phyloP scores from a whole-genome alignment of 2,113 vertebrate genomes.

The Dasyornis broadbenti region DNA sequence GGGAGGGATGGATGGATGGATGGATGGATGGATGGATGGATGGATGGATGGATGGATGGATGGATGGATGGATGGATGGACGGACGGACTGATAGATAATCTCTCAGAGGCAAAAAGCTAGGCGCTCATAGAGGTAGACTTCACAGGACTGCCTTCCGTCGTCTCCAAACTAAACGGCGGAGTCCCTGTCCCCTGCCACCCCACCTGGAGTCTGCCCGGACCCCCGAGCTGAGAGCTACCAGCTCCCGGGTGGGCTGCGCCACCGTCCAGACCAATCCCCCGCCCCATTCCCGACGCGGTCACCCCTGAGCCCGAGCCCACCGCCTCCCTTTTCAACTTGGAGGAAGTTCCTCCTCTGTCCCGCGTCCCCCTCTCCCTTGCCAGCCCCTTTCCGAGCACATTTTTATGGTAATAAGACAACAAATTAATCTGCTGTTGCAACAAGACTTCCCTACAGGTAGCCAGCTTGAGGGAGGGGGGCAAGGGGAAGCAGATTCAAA shows the following conservation, averaged over 20 bases:
- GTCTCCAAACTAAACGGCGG: not conserved
- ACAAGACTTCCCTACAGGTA: constrained; percentile 56
- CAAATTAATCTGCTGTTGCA: constrained; percentile 57
- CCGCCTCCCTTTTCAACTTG: constrained; percentile 14
- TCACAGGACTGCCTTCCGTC: not conserved
- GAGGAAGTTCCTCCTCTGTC: constrained; percentile 44
- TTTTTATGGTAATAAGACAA: constrained; percentile 61
- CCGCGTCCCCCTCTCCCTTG: not conserved
- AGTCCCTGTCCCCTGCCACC: not conserved
- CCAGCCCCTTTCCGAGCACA: constrained; percentile 9
- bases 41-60: not conserved
- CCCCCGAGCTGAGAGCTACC: not conserved
- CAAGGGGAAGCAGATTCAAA: not conserved
- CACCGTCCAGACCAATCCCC: not conserved
- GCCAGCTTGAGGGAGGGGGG: constrained; percentile 8
- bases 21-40: not conserved
- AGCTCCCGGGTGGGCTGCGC: not conserved
- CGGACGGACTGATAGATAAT: not conserved
- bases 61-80: not conserved
- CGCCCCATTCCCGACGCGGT: not conserved
- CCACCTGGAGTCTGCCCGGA: not conserved
- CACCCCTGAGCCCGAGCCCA: not conserved
- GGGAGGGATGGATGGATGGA: not conserved
- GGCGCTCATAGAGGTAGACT: not conserved
- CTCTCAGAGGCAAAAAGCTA: not conserved